Evolutionary conservation across 2,797 vertebrate species (phyloP).

Genomic region (Discoglossus pictus): DNA sequence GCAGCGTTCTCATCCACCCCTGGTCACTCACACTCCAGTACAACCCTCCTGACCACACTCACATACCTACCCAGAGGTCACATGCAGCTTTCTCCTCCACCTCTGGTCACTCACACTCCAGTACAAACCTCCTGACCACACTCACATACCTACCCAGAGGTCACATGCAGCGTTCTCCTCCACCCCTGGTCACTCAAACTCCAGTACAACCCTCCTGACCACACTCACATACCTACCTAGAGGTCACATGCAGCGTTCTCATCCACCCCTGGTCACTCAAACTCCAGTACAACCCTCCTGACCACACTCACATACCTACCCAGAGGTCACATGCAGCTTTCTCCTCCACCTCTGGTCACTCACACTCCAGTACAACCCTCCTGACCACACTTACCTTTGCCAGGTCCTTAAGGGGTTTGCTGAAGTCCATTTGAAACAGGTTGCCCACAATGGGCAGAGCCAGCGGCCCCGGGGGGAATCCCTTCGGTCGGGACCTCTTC

Average conservation of each 20-base stretch:
- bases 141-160: not conserved
- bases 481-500: not conserved
- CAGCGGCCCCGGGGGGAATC: conserved; percentile 8
- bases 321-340: too few species aligned
- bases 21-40: too few species aligned
- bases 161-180: not conserved
- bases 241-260: not conserved
- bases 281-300: not conserved
- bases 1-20: too few species aligned
- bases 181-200: not conserved
- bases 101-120: not conserved
- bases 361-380: too few species aligned
- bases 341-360: not conserved
- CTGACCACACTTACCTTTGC: conserved; percentile 8
- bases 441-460: conserved; percentile 1
- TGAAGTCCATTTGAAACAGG: conserved; percentile 8
- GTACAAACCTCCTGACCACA: not conserved
- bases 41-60: too few species aligned
- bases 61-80: too few species aligned
- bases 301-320: too few species aligned
- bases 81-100: too few species aligned
- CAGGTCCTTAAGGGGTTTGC: not conserved
- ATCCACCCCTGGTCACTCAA: not conserved
- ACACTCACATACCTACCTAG: not conserved
- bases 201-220: not conserved